Evolutionary conservation across 2,797 vertebrate species (phyloP).

Genomic region (Vireo griseus): DNA sequence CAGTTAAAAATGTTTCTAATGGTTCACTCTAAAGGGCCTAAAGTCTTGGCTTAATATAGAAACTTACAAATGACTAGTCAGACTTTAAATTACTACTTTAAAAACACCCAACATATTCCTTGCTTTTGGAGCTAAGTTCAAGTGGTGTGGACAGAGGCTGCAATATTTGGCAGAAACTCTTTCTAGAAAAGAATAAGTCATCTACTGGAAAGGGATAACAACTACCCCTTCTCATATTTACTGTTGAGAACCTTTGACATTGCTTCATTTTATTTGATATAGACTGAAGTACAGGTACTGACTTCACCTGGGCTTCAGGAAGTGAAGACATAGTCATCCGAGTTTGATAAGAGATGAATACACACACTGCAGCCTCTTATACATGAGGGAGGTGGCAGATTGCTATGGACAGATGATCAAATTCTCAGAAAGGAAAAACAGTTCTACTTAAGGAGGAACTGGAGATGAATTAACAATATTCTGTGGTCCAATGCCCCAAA

Average conservation of each 20-base stretch:
- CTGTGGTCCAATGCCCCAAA: background rate
- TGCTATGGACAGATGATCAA: background rate
- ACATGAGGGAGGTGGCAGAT: background rate
- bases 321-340: background rate
- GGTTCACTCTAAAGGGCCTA: background rate
- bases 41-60: background rate
- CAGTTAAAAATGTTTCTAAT: background rate
- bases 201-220: background rate
- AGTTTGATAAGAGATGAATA: background rate
- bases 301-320: background rate
- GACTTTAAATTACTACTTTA: background rate
- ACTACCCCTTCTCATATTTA: background rate
- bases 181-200: background rate
- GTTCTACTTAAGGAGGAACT: background rate
- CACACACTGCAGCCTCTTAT: background rate
- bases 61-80: background rate
- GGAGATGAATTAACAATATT: background rate
- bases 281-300: background rate
- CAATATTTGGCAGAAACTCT: background rate
- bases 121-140: background rate
- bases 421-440: background rate
- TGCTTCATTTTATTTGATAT: background rate
- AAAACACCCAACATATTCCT: accelerated
- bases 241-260: background rate
- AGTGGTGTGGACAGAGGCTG: background rate